These are phyloP conservation scores for Oligia strigilis DNA, from an alignment of 2,888 invertebrate genomes.

Conservation along the genomic window DNA sequence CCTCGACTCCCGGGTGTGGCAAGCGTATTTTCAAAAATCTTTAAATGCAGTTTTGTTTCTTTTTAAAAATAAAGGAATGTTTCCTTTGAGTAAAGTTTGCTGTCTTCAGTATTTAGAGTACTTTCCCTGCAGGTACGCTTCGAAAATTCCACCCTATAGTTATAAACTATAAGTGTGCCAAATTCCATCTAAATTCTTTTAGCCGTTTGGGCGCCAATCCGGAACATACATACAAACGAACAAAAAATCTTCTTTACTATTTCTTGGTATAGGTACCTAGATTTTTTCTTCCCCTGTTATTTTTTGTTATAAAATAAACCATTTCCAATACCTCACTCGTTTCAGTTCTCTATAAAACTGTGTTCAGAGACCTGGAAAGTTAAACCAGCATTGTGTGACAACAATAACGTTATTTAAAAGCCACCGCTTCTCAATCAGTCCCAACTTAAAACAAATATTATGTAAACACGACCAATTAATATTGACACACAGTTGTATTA, in stretches of 20 bases:
- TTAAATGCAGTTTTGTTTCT: too few relatives aligned
- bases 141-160: too few relatives aligned
- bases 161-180: neutral
- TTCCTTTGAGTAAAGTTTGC: too few relatives aligned
- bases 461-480: conserved; percentile 51
- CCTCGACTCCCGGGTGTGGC: too few relatives aligned
- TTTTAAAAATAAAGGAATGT: too few relatives aligned
- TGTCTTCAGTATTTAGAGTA: too few relatives aligned
- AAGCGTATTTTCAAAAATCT: too few relatives aligned
- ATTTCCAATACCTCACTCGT: neutral
- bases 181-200: neutral
- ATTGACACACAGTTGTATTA: conserved; percentile 52
- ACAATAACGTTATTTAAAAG: conserved; percentile 59
- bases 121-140: too few relatives aligned
- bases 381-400: conserved; percentile 47
- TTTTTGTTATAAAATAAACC: neutral
- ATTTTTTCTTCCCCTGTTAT: neutral
- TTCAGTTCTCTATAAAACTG: neutral
- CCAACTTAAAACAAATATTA: conserved; percentile 60
- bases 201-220: neutral
- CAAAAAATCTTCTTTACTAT: neutral
- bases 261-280: neutral
- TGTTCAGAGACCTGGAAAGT: conserved; percentile 59
- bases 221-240: neutral
- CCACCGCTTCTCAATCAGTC: conserved; percentile 52